Base-by-base conservation (phyloP, 1,140 invertebrate species). In the Drosophila repleta region DNA sequence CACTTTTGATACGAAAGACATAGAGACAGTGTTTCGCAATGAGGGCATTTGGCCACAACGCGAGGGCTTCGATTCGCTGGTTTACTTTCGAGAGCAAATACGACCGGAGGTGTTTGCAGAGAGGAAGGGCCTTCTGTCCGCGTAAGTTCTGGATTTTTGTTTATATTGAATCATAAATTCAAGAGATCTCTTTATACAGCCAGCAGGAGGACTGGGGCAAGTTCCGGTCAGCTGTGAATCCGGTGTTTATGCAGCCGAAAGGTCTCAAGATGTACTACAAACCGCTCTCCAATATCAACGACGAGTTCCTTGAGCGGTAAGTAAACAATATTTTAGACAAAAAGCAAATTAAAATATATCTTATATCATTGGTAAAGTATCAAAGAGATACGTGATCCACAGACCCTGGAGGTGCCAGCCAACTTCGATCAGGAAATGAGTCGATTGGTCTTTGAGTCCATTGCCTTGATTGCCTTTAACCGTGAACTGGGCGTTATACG, bases 41-140 rank as follows among this genome's bases (percentile, higher is more conserved):
- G 88, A 90, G n/a, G 91, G 91, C 0, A 24, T 76, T 8, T 92
- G 91, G 91, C 91, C 91, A 8, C 29, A 43, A 26, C 89, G 89
- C 1, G 72, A 73, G 0, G 61, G 68, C 2, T 17, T 90, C 18
- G 78, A 89, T 1, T 79, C 84, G 4, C 15, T 89, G 7, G 5
- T 65, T 6, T 79, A 90, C 17, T 89, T 76, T 41, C 81, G 83
- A 0, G 6, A 71, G 3, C 58, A 85, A 4, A 37, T 78, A 0
- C 13, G 81, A 1, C 74, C 74, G 0, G 78, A 81, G 46, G 65
- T 74, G 3, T 78, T 70, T 55, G 71, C 49, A 0, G 66, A 80
- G 11, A 1, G 26, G 4, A 52, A 67, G 24, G 76, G 79, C 4
- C 48, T 90, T n/a, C 24, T 81, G 6, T 53, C 74, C 11, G 10